These are phyloP conservation scores for Malurus cyaneus DNA, from an alignment of 2,113 vertebrate genomes.

Conservation along the genomic window DNA sequence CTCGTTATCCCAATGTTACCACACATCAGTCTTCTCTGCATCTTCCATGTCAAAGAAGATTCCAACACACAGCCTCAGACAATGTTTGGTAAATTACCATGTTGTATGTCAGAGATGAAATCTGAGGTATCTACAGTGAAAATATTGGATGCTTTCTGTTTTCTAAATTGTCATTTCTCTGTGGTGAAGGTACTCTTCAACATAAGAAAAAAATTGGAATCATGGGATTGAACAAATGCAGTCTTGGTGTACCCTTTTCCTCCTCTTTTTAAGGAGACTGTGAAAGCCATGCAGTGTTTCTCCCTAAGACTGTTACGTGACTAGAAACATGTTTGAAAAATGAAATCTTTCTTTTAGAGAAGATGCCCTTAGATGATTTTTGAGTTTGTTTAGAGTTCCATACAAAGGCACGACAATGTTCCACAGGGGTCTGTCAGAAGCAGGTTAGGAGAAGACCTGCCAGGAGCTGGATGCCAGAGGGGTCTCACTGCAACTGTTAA, in stretches of 20 bases:
- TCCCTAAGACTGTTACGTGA: neutral
- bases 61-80: neutral
- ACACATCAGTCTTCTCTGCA: neutral
- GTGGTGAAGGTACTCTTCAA: neutral
- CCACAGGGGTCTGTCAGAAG: neutral
- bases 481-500: neutral
- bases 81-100: neutral
- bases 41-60: neutral
- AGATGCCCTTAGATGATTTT: neutral
- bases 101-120: neutral
- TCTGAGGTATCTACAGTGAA: neutral
- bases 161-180: neutral
- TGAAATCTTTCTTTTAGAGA: neutral
- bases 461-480: neutral
- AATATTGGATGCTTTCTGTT: neutral
- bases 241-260: neutral
- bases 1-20: neutral
- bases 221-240: neutral
- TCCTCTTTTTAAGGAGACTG: neutral
- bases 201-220: neutral
- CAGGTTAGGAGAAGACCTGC: neutral
- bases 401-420: fast-evolving
- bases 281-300: neutral
- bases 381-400: neutral
- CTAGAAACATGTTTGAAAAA: neutral